Percentiles rank a stretch among this genome's conserved stretches.
Evolutionary conservation across 92 coral and sea anemone species (phyloP).

Genomic region (Zoanthus sociatus): DNA sequence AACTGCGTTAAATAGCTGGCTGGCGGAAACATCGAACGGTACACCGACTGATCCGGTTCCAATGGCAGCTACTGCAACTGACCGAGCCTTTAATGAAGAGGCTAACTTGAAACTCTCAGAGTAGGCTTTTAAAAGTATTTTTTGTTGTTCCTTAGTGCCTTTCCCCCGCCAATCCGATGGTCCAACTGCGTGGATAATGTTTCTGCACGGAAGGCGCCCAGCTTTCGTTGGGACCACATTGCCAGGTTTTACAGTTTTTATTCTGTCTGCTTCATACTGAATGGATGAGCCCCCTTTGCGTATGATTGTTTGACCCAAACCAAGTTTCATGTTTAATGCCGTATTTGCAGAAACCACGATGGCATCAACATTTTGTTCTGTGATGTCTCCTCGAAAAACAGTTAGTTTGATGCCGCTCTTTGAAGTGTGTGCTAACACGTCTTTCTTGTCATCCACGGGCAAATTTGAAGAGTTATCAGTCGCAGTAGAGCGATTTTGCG

Average conservation of each 20-base stretch:
- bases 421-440: background rate
- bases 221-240: constrained; percentile 26
- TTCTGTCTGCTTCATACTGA: constrained; percentile 50
- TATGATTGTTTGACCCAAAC: constrained; percentile 62
- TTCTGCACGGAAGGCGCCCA: constrained; percentile 46
- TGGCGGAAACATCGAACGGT: constrained; percentile 47
- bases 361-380: constrained; percentile 74
- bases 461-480: background rate
- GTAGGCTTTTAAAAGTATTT: constrained; percentile 10
- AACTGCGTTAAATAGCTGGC: constrained; percentile 35
- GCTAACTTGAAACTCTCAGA: constrained; percentile 23
- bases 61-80: constrained; percentile 59
- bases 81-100: background rate
- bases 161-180: constrained; percentile 33
- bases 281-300: constrained; percentile 75
- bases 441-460: background rate
- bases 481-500: background rate
- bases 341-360: constrained; percentile 84
- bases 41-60: constrained; percentile 37
- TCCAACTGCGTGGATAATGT: constrained; percentile 55
- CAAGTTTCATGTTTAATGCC: constrained; percentile 44
- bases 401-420: constrained; percentile 51
- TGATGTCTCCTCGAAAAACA: constrained; percentile 71
- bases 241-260: background rate
- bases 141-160: background rate